Base-by-base conservation (phyloP, 2,888 invertebrate species). In the Gortyna flavago region DNA sequence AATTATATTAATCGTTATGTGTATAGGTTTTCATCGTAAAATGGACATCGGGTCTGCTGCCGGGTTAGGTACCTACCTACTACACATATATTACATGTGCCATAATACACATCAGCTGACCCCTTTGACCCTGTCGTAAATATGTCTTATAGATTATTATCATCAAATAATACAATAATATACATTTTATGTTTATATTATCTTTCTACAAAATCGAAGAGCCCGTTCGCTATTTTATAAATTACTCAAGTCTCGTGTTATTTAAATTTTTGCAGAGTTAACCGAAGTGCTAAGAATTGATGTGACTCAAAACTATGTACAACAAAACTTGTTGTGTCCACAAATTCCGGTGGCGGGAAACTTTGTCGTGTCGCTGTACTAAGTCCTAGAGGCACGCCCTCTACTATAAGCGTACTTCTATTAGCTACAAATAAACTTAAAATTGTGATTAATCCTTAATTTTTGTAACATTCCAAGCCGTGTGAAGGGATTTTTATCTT, bases 281-380 rank as follows among this genome's bases (percentile, higher is more conserved):
- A 77, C 64, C 64, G 72, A 61, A 64, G 66, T 51, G 48, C 25
- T 59, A 35, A 77, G 69, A 62, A 66, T 66, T 66, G 64, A 67
- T 69, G 69, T 69, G 61, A 62, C 48, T 65, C 9, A 35, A 59
- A 85, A 83, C 80, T 75, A 67, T 81, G 72, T 51, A 44, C 59
- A 32, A 77, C 48, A 21, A 71, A 80, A 84, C 70, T 85, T 82
- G 83, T 83, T 54, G 51, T 84, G 75, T 70, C 64, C 74, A 79
- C 73, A 74, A 85, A 80, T 85, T 79, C 72, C 66, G 74, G 76
- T 78, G 72, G 68, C 64, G n/a, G 61, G 29, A 59, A 84, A 85
- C 85, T 84, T 85, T 51, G 78, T 78, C 75, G n/a, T 35, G 72
- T 83, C 41, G 41, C 48, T 61, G 29, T 32, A 44, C 54, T 59